Evolutionary conservation across 2,888 invertebrate genomes (phyloP), one percentile per base, ranked within the genome.

Genomic region (Phyllotreta cruciferae): DNA sequence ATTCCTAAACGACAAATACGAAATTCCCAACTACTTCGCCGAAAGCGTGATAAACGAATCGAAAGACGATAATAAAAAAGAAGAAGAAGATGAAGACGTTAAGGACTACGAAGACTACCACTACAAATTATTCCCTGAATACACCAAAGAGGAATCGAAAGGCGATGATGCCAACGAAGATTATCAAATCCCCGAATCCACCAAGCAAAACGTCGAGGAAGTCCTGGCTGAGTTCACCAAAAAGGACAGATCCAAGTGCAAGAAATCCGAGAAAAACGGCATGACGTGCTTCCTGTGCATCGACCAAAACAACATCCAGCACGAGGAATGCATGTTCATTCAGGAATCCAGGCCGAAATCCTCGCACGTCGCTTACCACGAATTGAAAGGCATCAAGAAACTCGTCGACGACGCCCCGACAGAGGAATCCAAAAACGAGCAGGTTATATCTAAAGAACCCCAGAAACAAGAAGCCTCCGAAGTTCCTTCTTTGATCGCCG

Each of bases 241-340:
- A 73, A 90, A 90, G 77, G 90, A 91, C 73, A 83, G 90, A 70
- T 87, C 89, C 34, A 82, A 87, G 6, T 92, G 92, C 77, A 88
- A 89, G 74, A 89, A 89, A 77, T 85, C 89, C 0, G 84, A 86
- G 66, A 89, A 88, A 73, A 88, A 90, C 70, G 88, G 89, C 42
- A 90, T 91, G 89, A 91, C 90, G 0, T 92, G 92, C 75, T 91
- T 87, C 77, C 85, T 88, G 70, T 92, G 92, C 76, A 80, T 86
- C 3, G 90, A 90, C 73, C 84, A 87, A 69, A 84, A 85, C 54
- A 90, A 90, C 0, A 82, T 88, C 54, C 88, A 89, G 77, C 87
- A 91, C 73, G 91, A 92, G 79, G 91, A 92, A 78, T 92, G 92
- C 75, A 90, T 91, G 87, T 91, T 87, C 79, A 85, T 90, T 6